These are phyloP conservation scores for Strix aluco DNA, from an alignment of 2,113 vertebrate genomes.

Conservation along the genomic window DNA sequence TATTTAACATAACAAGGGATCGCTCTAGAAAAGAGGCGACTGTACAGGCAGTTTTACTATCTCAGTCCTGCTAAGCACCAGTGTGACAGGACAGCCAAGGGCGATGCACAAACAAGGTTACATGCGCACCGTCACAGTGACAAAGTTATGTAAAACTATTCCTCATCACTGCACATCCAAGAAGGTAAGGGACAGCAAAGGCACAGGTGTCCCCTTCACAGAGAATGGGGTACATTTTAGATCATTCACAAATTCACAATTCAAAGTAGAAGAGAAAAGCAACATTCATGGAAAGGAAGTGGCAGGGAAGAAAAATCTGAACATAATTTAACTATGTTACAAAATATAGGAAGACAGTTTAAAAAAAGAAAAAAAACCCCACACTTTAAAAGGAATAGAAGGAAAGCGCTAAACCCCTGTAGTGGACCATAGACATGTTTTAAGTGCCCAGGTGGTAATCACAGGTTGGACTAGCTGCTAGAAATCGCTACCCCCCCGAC, in stretches of 20 bases:
- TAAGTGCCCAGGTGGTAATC: not conserved
- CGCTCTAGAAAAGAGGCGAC: not conserved
- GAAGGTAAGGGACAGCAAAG: not conserved
- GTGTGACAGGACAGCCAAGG: accelerated
- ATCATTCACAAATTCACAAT: not conserved
- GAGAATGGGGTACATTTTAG: accelerated
- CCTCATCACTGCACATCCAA: accelerated
- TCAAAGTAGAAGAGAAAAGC: not conserved
- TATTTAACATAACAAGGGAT: not conserved
- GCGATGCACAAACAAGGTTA: not conserved
- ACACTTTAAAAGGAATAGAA: not conserved
- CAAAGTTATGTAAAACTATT: not conserved
- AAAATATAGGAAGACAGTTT: not conserved
- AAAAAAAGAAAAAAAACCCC: not conserved
- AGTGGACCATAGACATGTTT: not conserved
- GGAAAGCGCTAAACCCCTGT: not conserved
- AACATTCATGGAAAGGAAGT: not conserved
- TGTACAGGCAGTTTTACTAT: not conserved
- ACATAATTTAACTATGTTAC: not conserved
- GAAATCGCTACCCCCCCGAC: accelerated
- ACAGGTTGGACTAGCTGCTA: not conserved
- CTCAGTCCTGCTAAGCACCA: not conserved
- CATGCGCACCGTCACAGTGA: accelerated
- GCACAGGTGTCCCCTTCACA: not conserved
- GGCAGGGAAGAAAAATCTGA: not conserved